phyloP scores from a whole-genome alignment of 2,888 invertebrate species.

The Sminthurinus aureus region DNA sequence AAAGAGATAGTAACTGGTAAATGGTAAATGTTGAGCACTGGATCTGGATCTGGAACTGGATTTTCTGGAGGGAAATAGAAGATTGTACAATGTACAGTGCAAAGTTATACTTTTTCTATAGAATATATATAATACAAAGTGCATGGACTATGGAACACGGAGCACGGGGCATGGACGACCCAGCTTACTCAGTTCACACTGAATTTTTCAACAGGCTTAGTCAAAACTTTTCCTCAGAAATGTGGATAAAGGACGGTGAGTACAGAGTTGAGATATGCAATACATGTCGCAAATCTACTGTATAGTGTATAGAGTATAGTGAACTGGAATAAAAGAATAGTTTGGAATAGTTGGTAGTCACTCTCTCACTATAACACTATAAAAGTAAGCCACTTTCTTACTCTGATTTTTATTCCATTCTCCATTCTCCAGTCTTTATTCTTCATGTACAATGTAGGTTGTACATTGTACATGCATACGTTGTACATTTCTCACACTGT shows the following conservation, averaged over 20 bases:
- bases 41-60: too few relatives aligned
- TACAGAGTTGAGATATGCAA: not conserved
- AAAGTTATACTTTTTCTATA: too few relatives aligned
- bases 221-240: not conserved
- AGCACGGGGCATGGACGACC: not conserved
- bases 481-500: too few relatives aligned
- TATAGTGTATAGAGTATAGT: not conserved
- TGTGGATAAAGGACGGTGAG: too few relatives aligned
- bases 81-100: too few relatives aligned
- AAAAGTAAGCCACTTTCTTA: slow-evolving; percentile 1
- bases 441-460: not conserved
- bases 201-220: slow-evolving; percentile 18
- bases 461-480: too few relatives aligned
- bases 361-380: not conserved
- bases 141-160: too few relatives aligned
- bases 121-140: too few relatives aligned
- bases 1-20: not conserved
- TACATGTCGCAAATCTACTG: not conserved
- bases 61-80: not conserved
- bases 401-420: not conserved
- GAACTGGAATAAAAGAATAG: not conserved
- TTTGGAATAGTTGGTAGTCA: not conserved
- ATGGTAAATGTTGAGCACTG: not conserved
- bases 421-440: not conserved
- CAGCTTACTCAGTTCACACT: not conserved